Base-by-base conservation (phyloP, 1,140 invertebrate genomes). In the Colletes gigas region DNA sequence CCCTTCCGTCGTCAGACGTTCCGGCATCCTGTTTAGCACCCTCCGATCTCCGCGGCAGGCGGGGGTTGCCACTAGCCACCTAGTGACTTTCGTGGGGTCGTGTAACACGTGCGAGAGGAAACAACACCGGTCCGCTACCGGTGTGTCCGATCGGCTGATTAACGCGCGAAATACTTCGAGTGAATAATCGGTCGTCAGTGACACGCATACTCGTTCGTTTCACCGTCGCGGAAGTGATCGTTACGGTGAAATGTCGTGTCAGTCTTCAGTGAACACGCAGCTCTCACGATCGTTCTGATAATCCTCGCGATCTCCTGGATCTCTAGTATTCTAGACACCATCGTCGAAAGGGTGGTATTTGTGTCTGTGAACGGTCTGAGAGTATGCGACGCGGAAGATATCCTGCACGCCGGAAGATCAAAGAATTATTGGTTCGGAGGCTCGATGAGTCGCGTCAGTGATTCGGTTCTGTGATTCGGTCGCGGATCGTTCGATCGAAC, bases 51-150 rank as follows among this genome's bases (percentile, higher is more conserved):
- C 68, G 73, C 76, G 76, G 21, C 71, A 78, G 76, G 81, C 72
- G 83, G 60, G 81, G 78, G 67, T 82, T 44, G 76, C 82, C 81
- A 76, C 80, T 83, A 62, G 82, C 77, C 80, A 83, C 77, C 80
- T 88, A 93, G 91, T 93, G 88, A 91, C 87, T 90, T 90, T 88
- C 87, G 88, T 89, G 86, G 79, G 87, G 80, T 87, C 88, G 89
- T 83, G 88, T 89, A 90, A 90, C 91, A 92, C 91, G 91, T 93
- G 92, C 88, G 88, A 89, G 79, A 82, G 80, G 66, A 75, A 78
- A 77, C 50, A 82, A 68, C 55, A 84, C 79, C 83, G 71, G 70
- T 81, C 55, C 41, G 47, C 19, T 30, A 65, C 59, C 66, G 76
- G 50, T 80, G 55, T 50, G 8, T 10, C 8, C 50, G 50, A 50